Conservation (phyloP, 1,140 invertebrate genomes). For the Maconellicoccus hirsutus region DNA sequence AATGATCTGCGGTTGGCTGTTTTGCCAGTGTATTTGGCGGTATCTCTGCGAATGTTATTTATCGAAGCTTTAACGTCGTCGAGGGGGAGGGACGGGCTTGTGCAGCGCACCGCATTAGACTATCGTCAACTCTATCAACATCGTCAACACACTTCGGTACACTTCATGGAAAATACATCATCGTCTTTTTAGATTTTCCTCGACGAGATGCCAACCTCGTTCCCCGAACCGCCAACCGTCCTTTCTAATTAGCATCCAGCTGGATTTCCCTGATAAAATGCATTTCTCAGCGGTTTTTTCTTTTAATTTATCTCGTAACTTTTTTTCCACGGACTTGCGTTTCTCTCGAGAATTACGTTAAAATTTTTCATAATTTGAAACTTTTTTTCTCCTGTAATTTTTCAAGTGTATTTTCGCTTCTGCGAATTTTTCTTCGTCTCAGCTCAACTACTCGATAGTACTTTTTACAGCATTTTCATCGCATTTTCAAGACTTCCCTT, state of each 20-base stretch:
- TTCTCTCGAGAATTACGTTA: background rate
- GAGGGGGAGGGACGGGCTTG: too few relatives aligned
- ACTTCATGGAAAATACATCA: constrained; percentile 6
- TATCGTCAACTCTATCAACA: constrained; percentile 2
- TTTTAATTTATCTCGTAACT: background rate
- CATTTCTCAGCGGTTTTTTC: constrained; percentile 3
- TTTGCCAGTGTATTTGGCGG: background rate
- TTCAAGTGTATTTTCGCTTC: too few relatives aligned
- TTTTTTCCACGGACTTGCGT: background rate
- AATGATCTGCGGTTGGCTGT: constrained; percentile 2
- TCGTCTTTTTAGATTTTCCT: background rate
- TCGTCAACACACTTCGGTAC: background rate
- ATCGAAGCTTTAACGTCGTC: background rate
- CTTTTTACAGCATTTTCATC: too few relatives aligned
- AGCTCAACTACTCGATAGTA: too few relatives aligned
- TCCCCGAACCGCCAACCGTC: too few relatives aligned
- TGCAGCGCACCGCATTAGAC: background rate
- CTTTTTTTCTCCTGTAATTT: background rate
- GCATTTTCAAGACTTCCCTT: too few relatives aligned
- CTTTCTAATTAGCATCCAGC: constrained; percentile 1
- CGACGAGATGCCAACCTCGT: too few relatives aligned
- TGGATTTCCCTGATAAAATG: constrained; percentile 1
- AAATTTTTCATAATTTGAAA: constrained; percentile 1
- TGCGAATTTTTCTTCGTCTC: too few relatives aligned
- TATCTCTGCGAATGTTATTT: background rate